These are phyloP conservation scores for Phoronis australis DNA, from an alignment of 2,888 invertebrate genomes.

Conservation along the genomic window DNA sequence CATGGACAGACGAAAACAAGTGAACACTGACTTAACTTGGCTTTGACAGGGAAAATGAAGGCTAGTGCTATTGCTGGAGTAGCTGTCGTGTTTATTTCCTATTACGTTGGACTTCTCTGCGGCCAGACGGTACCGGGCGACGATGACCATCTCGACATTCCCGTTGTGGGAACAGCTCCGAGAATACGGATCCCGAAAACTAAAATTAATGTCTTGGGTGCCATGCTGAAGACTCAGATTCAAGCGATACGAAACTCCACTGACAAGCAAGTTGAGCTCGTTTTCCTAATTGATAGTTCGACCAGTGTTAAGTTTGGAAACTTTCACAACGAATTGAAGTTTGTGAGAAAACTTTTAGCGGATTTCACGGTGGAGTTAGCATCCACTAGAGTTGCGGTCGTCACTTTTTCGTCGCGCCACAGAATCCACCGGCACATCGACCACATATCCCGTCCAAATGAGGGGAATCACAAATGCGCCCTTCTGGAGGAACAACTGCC, in stretches of 20 bases:
- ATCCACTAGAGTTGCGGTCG: conserved; percentile 62
- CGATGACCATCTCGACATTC: too few species aligned
- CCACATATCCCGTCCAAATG: conserved; percentile 58
- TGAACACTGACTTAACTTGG: too few species aligned
- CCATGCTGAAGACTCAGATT: conserved; percentile 59
- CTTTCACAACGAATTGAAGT: conserved; percentile 64
- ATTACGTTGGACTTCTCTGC: too few species aligned
- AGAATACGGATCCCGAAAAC: too few species aligned
- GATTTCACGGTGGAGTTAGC: conserved; percentile 62
- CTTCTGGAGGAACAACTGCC: conserved; percentile 62
- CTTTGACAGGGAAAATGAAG: too few species aligned
- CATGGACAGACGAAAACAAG: too few species aligned
- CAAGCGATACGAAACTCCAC: conserved; percentile 54
- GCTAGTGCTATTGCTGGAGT: too few species aligned
- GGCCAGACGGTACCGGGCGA: too few species aligned
- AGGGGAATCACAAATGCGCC: conserved; percentile 62
- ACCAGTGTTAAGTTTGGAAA: conserved; percentile 64
- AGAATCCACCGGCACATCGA: conserved; percentile 61
- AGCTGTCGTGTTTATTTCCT: too few species aligned
- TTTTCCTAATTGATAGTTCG: conserved; percentile 68
- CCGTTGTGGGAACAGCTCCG: too few species aligned
- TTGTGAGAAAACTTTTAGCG: conserved; percentile 63
- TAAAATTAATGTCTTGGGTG: conserved; percentile 60
- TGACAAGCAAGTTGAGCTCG: conserved; percentile 58
- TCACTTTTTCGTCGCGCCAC: conserved; percentile 63